These are phyloP conservation scores for Sminthurinus aureus DNA, from an alignment of 2,888 invertebrate species.

Conservation along the genomic window DNA sequence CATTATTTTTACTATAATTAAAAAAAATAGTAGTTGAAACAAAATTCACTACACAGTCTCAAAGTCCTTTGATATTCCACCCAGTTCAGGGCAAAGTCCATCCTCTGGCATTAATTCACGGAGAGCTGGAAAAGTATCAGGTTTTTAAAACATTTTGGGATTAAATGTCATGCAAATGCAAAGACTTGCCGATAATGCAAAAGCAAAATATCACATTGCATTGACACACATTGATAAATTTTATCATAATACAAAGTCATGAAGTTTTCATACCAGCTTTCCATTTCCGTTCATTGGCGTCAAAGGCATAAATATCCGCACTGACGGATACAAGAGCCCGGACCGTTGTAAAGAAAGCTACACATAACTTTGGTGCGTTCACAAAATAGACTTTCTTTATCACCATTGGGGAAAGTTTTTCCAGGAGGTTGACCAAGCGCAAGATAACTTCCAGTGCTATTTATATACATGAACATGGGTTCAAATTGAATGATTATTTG, in stretches of 20 bases:
- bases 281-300: conserved; percentile 37
- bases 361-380: background rate
- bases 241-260: too few relatives aligned
- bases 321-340: conserved; percentile 26
- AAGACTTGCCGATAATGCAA: too few relatives aligned
- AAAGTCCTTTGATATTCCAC: background rate
- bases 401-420: too few relatives aligned
- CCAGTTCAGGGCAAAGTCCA: background rate
- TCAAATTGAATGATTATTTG: too few relatives aligned
- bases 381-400: background rate
- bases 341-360: conserved; percentile 3
- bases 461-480: too few relatives aligned
- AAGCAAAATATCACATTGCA: too few relatives aligned
- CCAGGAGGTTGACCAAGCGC: too few relatives aligned
- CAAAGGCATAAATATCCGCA: conserved; percentile 38
- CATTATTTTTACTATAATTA: background rate
- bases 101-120: background rate
- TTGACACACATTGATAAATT: too few relatives aligned
- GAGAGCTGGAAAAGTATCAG: background rate
- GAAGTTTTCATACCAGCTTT: background rate
- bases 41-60: background rate
- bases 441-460: too few relatives aligned
- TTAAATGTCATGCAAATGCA: too few relatives aligned
- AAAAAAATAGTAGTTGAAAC: background rate
- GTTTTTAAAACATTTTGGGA: too few relatives aligned